Conservation (phyloP, 2,113 vertebrate species). For the Lamprotornis superbus region DNA sequence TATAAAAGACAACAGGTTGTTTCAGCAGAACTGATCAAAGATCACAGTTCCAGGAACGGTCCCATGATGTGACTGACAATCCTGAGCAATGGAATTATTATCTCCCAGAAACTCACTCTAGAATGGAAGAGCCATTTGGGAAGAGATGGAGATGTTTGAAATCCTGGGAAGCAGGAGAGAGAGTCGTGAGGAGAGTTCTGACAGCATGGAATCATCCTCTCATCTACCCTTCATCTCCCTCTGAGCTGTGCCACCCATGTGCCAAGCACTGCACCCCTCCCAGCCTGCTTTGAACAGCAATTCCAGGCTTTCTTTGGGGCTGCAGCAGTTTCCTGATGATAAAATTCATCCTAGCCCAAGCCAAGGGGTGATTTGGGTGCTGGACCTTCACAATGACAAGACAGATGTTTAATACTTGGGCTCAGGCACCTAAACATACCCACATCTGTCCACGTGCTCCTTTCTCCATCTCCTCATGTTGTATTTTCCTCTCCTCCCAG, state of each 20-base stretch:
- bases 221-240: not conserved
- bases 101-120: not conserved
- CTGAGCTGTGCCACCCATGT: not conserved
- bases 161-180: not conserved
- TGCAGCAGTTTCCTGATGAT: not conserved
- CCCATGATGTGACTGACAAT: slow-evolving; percentile 1
- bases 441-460: rapidly evolving
- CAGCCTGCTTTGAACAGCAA: not conserved
- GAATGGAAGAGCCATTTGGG: not conserved
- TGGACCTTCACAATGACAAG: not conserved
- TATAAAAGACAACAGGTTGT: slow-evolving; percentile 54
- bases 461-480: not conserved
- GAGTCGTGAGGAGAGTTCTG: not conserved
- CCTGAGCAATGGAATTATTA: not conserved
- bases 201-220: not conserved
- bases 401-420: not conserved
- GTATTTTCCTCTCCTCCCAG: not conserved
- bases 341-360: not conserved
- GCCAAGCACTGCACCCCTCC: not conserved
- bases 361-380: not conserved
- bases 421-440: not conserved
- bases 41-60: not conserved
- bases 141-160: not conserved
- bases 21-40: slow-evolving; percentile 55
- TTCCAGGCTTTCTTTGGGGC: not conserved